Base-by-base conservation (phyloP, 2,797 vertebrate genomes). In the Rhinatrema bivittatum region DNA sequence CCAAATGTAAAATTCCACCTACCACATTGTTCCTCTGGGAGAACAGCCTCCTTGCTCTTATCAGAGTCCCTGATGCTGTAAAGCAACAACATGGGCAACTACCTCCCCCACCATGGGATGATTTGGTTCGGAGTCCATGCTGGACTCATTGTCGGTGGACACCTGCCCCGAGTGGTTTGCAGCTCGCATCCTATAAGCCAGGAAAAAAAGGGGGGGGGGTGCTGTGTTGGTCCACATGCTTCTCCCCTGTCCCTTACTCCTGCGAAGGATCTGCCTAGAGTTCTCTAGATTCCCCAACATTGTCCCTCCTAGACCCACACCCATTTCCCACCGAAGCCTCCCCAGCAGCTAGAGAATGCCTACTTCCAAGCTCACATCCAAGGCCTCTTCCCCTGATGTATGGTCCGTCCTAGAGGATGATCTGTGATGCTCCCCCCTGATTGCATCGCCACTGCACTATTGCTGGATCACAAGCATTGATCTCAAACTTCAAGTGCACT, bases 181-280 rank as follows among this genome's bases (percentile, higher is more conserved):
- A 23, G 79, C 88, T 70, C 87, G 89, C 91, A 91, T 97, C 86
- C 93, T 91, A 77, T 33, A 99, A 86, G 79, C 95, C 97, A 29
- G 96, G 95, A 60, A 95, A 97, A 79, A 95, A 97, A 29, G 96
- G 95, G 60, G 95, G 97, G 70, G 95, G 95, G 96, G 98, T 99
- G 90, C 93, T 97, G 68, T 94, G 95, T 60, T 94, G 93, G 65
- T 99, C 96, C 15, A 81, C 49, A 39, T 79, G 81, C 57, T 94
- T 94, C 54, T 99, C 94, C 78, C 96, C 98, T 53, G 84, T 78
- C 82, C 95, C 98, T 62, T 90, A 62, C 78, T 76, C 79, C 98
- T 99, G 53, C 85, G 88, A 84, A 23, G 93, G 87, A 56, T 98
- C 99, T 55, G 90, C 89, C 12, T 94, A 94, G 61, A 99, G 84